Evolutionary conservation across 2,888 invertebrate genomes (phyloP).

Genomic region (Octodonta nipae): DNA sequence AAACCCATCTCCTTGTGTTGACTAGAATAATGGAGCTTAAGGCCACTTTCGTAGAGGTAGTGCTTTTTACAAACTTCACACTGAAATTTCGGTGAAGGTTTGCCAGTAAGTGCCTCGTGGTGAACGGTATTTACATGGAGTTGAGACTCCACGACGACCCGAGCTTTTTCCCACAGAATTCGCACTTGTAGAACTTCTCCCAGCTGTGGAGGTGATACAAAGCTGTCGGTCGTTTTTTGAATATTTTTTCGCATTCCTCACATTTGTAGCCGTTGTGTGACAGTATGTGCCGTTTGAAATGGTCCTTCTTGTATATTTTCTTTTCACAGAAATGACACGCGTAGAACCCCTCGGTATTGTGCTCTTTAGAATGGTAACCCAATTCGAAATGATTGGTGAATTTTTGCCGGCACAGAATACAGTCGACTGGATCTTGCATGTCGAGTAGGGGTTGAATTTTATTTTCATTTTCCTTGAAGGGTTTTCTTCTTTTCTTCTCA

Average conservation of each 20-base stretch:
- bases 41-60: slow-evolving; percentile 27
- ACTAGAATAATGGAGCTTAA: slow-evolving; percentile 30
- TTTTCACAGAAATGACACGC: slow-evolving; percentile 23
- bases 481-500: no score
- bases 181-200: slow-evolving; percentile 25
- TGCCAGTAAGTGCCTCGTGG: slow-evolving; percentile 28
- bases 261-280: slow-evolving; percentile 31
- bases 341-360: slow-evolving; percentile 18
- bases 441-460: slow-evolving; percentile 11
- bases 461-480: slow-evolving; percentile 10
- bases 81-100: slow-evolving; percentile 25
- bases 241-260: slow-evolving; percentile 29
- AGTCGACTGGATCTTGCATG: slow-evolving; percentile 32
- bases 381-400: slow-evolving; percentile 25
- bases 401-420: slow-evolving; percentile 39
- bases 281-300: slow-evolving; percentile 28
- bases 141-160: slow-evolving; percentile 20
- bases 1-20: slow-evolving; percentile 25
- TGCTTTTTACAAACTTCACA: slow-evolving; percentile 38
- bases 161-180: slow-evolving; percentile 19
- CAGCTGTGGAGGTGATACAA: slow-evolving; percentile 18
- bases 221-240: slow-evolving; percentile 10
- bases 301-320: slow-evolving; percentile 17
- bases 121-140: slow-evolving; percentile 26
- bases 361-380: slow-evolving; percentile 21